Conservation (phyloP, 2,888 invertebrate genomes). For the Dusona sp. region DNA sequence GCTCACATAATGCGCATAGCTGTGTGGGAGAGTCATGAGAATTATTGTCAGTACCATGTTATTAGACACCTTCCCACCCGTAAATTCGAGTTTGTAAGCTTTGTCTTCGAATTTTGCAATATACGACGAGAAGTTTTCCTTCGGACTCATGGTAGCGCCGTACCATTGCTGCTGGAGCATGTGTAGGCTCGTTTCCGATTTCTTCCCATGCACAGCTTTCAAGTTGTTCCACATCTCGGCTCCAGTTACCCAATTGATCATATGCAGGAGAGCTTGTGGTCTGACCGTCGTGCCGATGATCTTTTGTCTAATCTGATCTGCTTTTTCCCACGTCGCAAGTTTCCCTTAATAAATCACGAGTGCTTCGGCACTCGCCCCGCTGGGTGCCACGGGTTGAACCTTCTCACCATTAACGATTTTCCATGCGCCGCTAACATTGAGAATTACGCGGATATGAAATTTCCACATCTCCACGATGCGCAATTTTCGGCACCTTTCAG, state of each 20-base stretch:
- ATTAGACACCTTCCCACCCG: constrained; percentile 64
- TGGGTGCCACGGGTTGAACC: background rate
- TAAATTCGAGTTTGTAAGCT: constrained; percentile 52
- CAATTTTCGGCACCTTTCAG: constrained; percentile 65
- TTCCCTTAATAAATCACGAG: background rate
- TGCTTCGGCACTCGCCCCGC: constrained; percentile 3
- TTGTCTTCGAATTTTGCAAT: constrained; percentile 69
- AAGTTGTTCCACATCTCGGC: constrained; percentile 76
- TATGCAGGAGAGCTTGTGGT: constrained; percentile 69
- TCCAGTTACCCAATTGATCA: constrained; percentile 73
- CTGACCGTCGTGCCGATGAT: constrained; percentile 72
- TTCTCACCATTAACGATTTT: background rate
- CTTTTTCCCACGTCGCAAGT: constrained; percentile 64
- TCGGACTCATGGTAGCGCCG: constrained; percentile 35
- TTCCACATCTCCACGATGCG: constrained; percentile 59
- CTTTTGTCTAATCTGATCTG: constrained; percentile 71
- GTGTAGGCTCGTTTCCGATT: constrained; percentile 71
- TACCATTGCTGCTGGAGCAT: constrained; percentile 69
- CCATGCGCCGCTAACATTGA: constrained; percentile 47
- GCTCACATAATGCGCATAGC: constrained; percentile 62
- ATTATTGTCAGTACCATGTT: constrained; percentile 68
- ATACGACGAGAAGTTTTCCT: constrained; percentile 68
- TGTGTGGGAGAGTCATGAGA: constrained; percentile 66
- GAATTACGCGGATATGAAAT: constrained; percentile 36
- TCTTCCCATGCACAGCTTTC: constrained; percentile 72